A percentile compares a stretch with the other conserved stretches of the same genome.
These are phyloP conservation scores for Agrotis segetum DNA, from an alignment of 2,888 invertebrate species.

Conservation along the genomic window DNA sequence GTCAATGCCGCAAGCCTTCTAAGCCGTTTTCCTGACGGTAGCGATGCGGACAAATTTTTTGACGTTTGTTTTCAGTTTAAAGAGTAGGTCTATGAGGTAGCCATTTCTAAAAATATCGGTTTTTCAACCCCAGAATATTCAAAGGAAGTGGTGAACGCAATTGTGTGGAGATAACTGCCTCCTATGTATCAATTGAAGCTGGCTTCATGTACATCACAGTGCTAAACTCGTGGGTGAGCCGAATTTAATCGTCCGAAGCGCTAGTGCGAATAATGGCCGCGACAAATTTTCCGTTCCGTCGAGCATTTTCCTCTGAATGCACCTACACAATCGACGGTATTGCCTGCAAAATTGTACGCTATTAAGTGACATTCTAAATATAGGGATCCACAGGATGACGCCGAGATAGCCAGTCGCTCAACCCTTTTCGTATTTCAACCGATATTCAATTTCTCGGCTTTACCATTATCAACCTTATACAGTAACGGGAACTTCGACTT, in stretches of 20 bases:
- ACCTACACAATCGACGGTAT: constrained; percentile 87
- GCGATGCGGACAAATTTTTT: too few relatives aligned
- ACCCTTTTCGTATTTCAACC: constrained; percentile 77
- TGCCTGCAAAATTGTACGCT: constrained; percentile 88
- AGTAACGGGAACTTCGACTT: constrained; percentile 49
- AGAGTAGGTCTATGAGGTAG: neutral
- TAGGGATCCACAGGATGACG: constrained; percentile 83
- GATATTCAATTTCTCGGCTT: constrained; percentile 54
- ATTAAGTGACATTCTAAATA: constrained; percentile 90
- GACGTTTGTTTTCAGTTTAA: too few relatives aligned
- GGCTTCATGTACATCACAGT: constrained; percentile 68
- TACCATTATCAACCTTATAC: constrained; percentile 61
- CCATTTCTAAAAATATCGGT: constrained; percentile 17
- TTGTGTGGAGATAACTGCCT: constrained; percentile 51
- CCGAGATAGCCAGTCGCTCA: constrained; percentile 78
- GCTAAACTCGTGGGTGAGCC: constrained; percentile 79
- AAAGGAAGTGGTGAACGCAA: constrained; percentile 53
- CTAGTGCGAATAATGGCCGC: constrained; percentile 87
- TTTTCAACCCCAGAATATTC: constrained; percentile 30
- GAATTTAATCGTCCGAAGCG: constrained; percentile 88
- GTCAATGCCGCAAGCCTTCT: too few relatives aligned
- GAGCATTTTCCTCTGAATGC: constrained; percentile 90
- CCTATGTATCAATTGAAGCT: constrained; percentile 64
- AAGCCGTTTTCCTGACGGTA: too few relatives aligned
- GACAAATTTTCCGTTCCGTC: constrained; percentile 89